Percentiles rank a stretch among this genome's conserved stretches.
Conservation (phyloP, 30 jellyfish, hydroid and myxozoan species). For the Turritopsis rubra region DNA sequence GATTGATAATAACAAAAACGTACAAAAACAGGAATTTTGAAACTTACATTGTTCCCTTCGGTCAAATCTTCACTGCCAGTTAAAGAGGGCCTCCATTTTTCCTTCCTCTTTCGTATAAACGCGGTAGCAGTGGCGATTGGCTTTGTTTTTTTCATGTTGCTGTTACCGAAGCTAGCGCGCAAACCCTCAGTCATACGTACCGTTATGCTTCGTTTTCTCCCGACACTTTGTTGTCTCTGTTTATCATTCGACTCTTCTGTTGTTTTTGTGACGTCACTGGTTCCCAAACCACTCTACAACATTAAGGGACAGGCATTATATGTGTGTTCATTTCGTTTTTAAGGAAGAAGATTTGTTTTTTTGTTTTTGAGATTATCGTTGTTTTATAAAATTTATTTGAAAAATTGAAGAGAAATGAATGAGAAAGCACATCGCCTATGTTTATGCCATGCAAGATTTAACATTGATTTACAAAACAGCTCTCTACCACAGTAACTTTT, state of each 20-base stretch:
- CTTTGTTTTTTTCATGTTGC: conserved; percentile 26
- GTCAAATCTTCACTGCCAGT: conserved; percentile 36
- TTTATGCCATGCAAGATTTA: neutral
- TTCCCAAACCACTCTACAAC: neutral
- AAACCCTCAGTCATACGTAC: conserved; percentile 37
- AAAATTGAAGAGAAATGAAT: neutral
- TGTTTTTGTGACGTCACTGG: neutral
- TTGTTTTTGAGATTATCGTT: neutral
- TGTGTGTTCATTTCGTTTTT: neutral
- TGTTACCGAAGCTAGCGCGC: conserved; percentile 1
- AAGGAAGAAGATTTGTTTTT: too few species aligned
- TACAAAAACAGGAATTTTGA: too few species aligned
- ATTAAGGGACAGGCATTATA: neutral
- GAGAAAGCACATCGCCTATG: neutral
- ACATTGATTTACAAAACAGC: neutral
- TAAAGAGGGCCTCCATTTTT: conserved; percentile 41
- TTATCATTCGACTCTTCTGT: conserved; percentile 14
- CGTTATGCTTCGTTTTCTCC: conserved; percentile 16
- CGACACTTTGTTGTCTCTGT: conserved; percentile 1
- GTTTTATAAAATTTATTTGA: neutral
- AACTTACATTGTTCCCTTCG: conserved; percentile 27
- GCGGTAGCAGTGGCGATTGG: conserved; percentile 18
- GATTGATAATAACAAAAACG: too few species aligned
- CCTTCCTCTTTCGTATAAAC: conserved; percentile 33
- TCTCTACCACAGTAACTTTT: neutral